Evolutionary conservation across 2,888 invertebrate species (phyloP), one percentile per base, ranked within the genome.

Genomic region (Subacronicta megacephala): DNA sequence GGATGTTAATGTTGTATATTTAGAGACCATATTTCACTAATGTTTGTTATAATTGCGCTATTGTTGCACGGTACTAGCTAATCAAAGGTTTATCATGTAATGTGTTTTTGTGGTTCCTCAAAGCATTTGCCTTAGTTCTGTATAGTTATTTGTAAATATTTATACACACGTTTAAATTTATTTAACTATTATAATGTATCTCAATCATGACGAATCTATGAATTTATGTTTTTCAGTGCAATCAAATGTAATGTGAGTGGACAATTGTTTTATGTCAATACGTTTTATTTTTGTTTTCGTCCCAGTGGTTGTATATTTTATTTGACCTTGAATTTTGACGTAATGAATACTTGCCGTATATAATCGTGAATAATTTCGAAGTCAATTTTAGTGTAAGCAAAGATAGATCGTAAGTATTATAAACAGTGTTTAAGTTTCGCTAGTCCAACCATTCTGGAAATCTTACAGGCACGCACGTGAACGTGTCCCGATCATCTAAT

Each of bases 61-160:
- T 58, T 54, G 9, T 57, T 47, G 60, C 54, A 62, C 61, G 62
- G 55, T 55, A 44, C 45, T 55, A 55, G 54, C 43, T 51, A 65
- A 66, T 66, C 58, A 65, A 49, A 44, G 16, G 52, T 62, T 63
- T 66, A 57, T 52, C 59, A 63, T 67, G 53, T 62, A 71, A 58
- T 54, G 61, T 73, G 71, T 85, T 80, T 84, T 84, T 85, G 79
- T 89, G 85, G 92, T 93, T 92, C 93, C 92, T 92, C 77, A 60
- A 85, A 83, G 93, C 93, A 93, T 93, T 93, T 92, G 85, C 82
- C 84, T 83, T 87, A 85, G 82, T 77, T 82, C 52, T 71, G 69
- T 82, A 75, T 74, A 72, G 60, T 53, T 72, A 59, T 60, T 66
- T 62, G 72, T 73, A 67, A 65, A 65, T 72, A 71, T 59, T 74